phyloP scores from a whole-genome alignment of 2,113 vertebrate genomes.

The Marmota monax region DNA sequence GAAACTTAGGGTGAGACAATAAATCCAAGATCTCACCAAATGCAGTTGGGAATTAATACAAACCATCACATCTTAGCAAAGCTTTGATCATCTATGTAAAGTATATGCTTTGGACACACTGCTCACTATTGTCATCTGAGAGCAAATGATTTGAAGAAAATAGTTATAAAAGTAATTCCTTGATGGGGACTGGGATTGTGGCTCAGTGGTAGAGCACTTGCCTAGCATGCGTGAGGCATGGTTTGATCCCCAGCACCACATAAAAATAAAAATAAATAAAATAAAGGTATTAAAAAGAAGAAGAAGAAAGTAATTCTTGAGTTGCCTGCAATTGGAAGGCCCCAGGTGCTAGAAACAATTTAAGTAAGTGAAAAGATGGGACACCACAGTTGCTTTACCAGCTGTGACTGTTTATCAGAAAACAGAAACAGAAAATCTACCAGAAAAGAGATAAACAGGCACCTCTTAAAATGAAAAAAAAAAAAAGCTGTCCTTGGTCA shows the following conservation, averaged over 20 bases:
- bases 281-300: no score
- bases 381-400: not conserved
- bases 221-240: no score
- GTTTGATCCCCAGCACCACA: no score
- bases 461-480: conserved; percentile 7
- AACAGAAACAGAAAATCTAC: conserved; percentile 39
- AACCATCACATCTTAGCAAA: not conserved
- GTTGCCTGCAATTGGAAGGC: not conserved
- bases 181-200: not conserved
- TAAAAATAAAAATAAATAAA: no score
- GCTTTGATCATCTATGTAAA: not conserved
- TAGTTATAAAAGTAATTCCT: not conserved
- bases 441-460: not conserved
- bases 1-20: not conserved
- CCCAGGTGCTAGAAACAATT: not conserved
- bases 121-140: not conserved
- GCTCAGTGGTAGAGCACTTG: no score
- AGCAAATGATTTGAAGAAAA: conserved; percentile 41
- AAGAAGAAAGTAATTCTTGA: not conserved
- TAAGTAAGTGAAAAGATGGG: not conserved
- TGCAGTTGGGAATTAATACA: not conserved
- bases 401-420: conserved; percentile 13
- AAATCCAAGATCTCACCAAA: conserved; percentile 40
- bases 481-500: not conserved
- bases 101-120: not conserved